Percentiles rank a stretch among this genome's conserved stretches.
These are phyloP conservation scores for Galerucella calmariensis DNA, from an alignment of 2,888 invertebrate genomes.

Conservation along the genomic window DNA sequence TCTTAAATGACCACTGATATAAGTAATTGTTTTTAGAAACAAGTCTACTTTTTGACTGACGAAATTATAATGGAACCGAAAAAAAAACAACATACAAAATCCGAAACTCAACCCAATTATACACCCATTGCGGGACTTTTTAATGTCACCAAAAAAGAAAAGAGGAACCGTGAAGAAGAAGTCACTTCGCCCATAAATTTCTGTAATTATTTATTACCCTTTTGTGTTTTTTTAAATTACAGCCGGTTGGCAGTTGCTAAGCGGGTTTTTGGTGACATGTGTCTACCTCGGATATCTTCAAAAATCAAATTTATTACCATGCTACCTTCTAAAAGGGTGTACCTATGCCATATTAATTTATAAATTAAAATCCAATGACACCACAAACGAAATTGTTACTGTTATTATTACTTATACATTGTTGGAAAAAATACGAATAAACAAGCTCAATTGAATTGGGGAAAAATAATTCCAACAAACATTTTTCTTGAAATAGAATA, in stretches of 20 bases:
- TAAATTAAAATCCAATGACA: constrained; percentile 7
- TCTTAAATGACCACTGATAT: not conserved
- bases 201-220: constrained; percentile 55
- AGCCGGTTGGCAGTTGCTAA: constrained; percentile 50
- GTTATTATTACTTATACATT: not conserved
- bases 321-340: constrained; percentile 20
- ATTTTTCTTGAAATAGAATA: too few species aligned
- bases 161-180: constrained; percentile 39
- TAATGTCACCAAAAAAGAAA: constrained; percentile 44
- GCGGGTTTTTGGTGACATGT: constrained; percentile 49
- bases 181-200: constrained; percentile 48
- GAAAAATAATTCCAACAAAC: too few species aligned
- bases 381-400: not conserved
- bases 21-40: not conserved
- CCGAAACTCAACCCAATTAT: constrained; percentile 39
- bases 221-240: constrained; percentile 51
- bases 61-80: not conserved
- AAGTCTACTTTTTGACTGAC: constrained; percentile 3
- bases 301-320: constrained; percentile 37
- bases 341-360: constrained; percentile 14
- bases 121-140: constrained; percentile 42
- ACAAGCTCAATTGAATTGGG: too few species aligned
- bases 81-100: constrained; percentile 10
- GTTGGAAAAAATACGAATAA: too few species aligned
- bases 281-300: constrained; percentile 41